These are phyloP conservation scores for Falcunculus frontatus DNA, from an alignment of 2,113 vertebrate species.

Conservation along the genomic window DNA sequence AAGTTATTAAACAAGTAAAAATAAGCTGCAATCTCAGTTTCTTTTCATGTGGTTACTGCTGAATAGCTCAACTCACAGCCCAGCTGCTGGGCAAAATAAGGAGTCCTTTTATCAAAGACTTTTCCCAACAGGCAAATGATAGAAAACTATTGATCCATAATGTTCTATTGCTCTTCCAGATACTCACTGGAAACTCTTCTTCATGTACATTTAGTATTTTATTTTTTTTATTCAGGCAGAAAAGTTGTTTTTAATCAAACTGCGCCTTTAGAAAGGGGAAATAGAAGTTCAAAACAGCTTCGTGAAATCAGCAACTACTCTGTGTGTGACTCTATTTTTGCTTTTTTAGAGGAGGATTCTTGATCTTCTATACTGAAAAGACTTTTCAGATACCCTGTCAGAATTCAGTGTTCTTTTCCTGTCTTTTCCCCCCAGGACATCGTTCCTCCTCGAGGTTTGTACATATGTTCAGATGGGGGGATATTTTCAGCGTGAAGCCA, in stretches of 20 bases:
- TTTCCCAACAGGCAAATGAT: neutral
- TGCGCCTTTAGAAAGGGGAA: neutral
- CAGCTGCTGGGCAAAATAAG: neutral
- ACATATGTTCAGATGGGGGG: neutral
- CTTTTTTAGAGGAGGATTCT: neutral
- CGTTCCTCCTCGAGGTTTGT: neutral
- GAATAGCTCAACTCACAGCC: neutral
- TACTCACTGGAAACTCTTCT: neutral
- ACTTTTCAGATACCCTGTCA: neutral
- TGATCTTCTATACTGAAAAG: neutral
- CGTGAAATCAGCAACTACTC: neutral
- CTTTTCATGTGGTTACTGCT: neutral
- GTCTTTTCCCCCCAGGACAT: neutral
- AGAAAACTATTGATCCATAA: neutral
- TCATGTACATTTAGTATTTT: neutral
- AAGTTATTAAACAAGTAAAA: neutral
- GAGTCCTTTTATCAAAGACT: neutral
- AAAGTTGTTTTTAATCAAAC: neutral
- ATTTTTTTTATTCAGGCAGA: neutral
- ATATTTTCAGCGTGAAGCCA: neutral
- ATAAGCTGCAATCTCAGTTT: neutral
- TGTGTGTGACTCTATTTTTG: neutral
- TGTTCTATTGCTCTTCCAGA: neutral
- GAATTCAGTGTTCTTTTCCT: neutral
- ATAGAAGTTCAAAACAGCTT: neutral